These are phyloP conservation scores for Montipora capitata DNA, from an alignment of 92 coral and sea anemone genomes.

Conservation along the genomic window DNA sequence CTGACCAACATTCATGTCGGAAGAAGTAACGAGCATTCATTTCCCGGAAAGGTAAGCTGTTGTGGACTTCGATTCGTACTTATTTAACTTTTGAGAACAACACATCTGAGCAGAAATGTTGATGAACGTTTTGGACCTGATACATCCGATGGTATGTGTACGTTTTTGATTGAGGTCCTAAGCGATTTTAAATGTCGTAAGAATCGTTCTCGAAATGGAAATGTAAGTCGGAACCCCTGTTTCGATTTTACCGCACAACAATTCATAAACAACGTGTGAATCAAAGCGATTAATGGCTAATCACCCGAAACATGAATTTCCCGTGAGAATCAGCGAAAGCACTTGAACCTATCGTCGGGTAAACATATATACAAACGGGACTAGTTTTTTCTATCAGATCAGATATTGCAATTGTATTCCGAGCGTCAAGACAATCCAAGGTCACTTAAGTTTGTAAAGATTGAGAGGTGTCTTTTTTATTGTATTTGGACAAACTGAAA, in stretches of 20 bases:
- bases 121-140: not conserved
- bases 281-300: not conserved
- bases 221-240: not conserved
- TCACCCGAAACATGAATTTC: slow-evolving; percentile 20
- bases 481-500: not conserved
- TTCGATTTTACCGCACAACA: not conserved
- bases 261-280: slow-evolving; percentile 21
- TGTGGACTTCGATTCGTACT: too few relatives aligned
- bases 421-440: not conserved
- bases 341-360: slow-evolving; percentile 26
- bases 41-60: slow-evolving; percentile 9
- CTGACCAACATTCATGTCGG: slow-evolving; percentile 77
- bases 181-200: not conserved
- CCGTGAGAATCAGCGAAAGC: slow-evolving; percentile 11
- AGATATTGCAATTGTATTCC: not conserved
- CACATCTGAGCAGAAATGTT: not conserved
- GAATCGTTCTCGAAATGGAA: not conserved
- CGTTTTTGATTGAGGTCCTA: not conserved
- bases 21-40: slow-evolving; percentile 9
- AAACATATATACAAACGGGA: slow-evolving; percentile 6
- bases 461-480: not conserved
- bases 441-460: not conserved
- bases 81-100: not conserved
- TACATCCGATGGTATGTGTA: not conserved
- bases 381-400: not conserved